phyloP scores from a whole-genome alignment of 2,888 invertebrate species.

The Agrochola lychnidis region DNA sequence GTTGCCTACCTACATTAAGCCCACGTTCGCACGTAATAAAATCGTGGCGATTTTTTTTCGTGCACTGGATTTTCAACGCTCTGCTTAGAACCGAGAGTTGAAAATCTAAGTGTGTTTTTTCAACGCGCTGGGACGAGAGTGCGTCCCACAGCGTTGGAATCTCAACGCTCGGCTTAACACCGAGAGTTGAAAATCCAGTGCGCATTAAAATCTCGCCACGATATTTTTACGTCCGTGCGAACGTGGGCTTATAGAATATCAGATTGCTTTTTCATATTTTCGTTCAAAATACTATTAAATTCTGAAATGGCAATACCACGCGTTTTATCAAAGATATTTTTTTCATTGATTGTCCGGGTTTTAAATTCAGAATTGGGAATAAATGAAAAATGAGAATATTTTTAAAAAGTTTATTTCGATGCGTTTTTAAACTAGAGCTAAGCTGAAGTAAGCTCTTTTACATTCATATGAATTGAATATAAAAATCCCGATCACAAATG shows the following conservation, averaged over 20 bases:
- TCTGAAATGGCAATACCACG: slow-evolving; percentile 17
- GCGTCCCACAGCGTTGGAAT: no score
- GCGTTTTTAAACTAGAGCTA: neutral
- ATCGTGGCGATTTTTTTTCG: no score
- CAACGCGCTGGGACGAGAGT: no score
- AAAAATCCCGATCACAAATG: neutral
- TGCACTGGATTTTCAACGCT: no score
- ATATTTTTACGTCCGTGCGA: no score
- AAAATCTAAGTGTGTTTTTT: no score
- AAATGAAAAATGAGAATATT: slow-evolving; percentile 18
- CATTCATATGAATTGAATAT: neutral
- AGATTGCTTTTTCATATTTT: slow-evolving; percentile 22
- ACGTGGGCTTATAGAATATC: neutral
- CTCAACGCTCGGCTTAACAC: no score
- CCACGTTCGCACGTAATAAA: no score
- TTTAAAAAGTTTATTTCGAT: neutral
- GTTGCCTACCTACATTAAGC: no score
- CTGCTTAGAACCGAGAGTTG: no score
- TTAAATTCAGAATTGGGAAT: neutral
- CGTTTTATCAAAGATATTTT: slow-evolving; percentile 15
- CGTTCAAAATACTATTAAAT: slow-evolving; percentile 39
- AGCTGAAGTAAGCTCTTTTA: neutral
- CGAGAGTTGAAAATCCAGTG: no score
- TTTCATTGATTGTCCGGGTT: neutral
- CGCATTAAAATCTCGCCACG: no score